Base-by-base conservation (phyloP, 2,888 invertebrate genomes). In the Lasioglossum vierecki region DNA sequence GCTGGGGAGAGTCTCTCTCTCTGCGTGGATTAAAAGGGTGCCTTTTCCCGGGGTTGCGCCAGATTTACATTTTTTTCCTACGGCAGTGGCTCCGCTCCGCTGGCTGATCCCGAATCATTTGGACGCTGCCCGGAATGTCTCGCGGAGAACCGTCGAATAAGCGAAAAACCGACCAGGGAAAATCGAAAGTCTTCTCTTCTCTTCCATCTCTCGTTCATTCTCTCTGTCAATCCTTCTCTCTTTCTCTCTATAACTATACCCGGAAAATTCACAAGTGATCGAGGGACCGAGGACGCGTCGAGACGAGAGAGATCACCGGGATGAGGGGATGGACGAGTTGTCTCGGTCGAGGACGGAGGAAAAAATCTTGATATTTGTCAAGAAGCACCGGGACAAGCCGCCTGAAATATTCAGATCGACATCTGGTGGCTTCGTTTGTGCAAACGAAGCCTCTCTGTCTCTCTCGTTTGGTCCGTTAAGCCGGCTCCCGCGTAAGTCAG, bases 401-500 rank as follows among this genome's bases (percentile, higher is more conserved):
- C 70, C 87, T 88, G 83, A 94, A 94, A 94, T 93, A 94, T 93
- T 93, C 94, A 91, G 91, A 92, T 93, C 93, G 92, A 94, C 94
- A 94, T 94, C 94, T 94, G 89, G 92, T 93, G 89, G 92, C 90
- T 92, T 93, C 93, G 93, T 93, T 93, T 93, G 93, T 92, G 90
- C 93, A 92, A 94, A 93, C 93, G 80, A 85, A 91, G 79, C 84
- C 88, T 73, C 66, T 66, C 44, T 39, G 66, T 66, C 68, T 68
- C 39, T 68, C 68, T 73, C 49, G 72, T 44, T 90, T 92, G 92
- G 93, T 93, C 93, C 92, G 94, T 94, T 94, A 93, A 95, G 93
- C 94, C 94, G 93, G 93, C 93, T 94, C 92, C 90, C 92, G 90
- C 92, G 93, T 92, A 94, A 95, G 93, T 95, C 95, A 93, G 93